Evolutionary conservation across 2,888 invertebrate species (phyloP).

Genomic region (Athalia cordata): DNA sequence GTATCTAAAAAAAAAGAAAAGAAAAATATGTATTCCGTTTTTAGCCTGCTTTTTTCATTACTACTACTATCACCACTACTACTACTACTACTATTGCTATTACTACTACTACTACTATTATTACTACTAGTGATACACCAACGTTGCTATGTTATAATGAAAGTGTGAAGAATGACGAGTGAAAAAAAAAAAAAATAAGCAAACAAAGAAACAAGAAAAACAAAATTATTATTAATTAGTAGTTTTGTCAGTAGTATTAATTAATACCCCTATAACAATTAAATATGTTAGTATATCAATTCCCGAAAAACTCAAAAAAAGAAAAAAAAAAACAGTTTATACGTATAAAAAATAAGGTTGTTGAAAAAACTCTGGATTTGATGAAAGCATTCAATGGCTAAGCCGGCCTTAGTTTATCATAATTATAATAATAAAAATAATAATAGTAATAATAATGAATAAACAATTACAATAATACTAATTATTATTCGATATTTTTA

Average conservation of each 20-base stretch:
- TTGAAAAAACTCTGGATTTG: conserved; percentile 35
- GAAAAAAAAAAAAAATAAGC: neutral
- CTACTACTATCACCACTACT: too few relatives aligned
- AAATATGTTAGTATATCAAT: conserved; percentile 41
- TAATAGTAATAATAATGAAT: conserved; percentile 15
- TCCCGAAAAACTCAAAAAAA: conserved; percentile 18
- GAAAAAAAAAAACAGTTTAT: neutral
- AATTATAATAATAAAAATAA: neutral
- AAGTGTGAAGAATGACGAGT: neutral
- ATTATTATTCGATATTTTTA: too few relatives aligned
- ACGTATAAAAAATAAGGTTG: neutral
- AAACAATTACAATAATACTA: neutral
- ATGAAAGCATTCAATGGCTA: conserved; percentile 32
- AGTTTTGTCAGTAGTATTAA: conserved; percentile 22
- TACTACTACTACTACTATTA: too few relatives aligned
- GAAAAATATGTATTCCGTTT: conserved; percentile 18
- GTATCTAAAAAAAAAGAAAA: neutral
- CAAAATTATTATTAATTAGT: conserved; percentile 7
- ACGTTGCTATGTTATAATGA: conserved; percentile 18
- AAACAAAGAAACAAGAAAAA: neutral
- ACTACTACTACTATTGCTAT: too few relatives aligned
- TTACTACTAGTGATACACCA: conserved; percentile 13
- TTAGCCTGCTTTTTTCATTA: too few relatives aligned
- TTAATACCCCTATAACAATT: too few relatives aligned
- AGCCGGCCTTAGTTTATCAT: conserved; percentile 42